Base-by-base conservation (phyloP, 2,113 vertebrate species). In the Mesoclemmys tuberculata region DNA sequence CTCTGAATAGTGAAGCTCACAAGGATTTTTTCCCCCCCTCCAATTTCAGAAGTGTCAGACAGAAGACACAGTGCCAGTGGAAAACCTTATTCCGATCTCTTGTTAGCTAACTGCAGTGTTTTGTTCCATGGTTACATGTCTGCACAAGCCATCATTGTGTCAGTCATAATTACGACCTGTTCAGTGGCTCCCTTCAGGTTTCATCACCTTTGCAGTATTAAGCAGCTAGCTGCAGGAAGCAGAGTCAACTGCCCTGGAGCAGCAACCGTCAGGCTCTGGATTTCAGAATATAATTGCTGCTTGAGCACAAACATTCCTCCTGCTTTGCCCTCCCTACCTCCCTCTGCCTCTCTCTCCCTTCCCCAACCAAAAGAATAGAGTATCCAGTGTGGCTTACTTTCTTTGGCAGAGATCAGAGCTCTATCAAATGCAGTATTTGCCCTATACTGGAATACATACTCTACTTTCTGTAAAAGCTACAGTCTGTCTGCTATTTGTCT, bases 161-260 rank as follows among this genome's bases (percentile, higher is more conserved):
- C 98, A 98, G 96, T 98, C 98, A 98, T 98, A 98, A 98, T 98
- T 98, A 98, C 98, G 98, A 98, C 98, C 98, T 98, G 98, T 98
- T 98, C 96, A 89, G 93, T 90, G 44, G 89, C 95, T 98, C 95
- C 97, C 97, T 98, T 98, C 98, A 96, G 98, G 97, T 98, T 97
- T 97, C 97, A 98, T 98, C 98, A 97, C 98, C 98, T 98, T 91
- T 77, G 95, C 90, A 85, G 97, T 89, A 97, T 96, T 97, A 97
- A 98, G 97, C 98, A 98, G 98, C 97, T 97, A 95, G 97, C 80
- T 94, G 97, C 97, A 97, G 98, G 97, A 98, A 98, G 97, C 94
- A 64, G 93, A 93, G 90, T 89, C 8, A 2, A 92, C 97, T 96
- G 97, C 98, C 98, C 95, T 84, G 94, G 93, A 98, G 98, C 97